Base-by-base conservation (phyloP, 2,113 vertebrate genomes). In the Mus musculus region DNA sequence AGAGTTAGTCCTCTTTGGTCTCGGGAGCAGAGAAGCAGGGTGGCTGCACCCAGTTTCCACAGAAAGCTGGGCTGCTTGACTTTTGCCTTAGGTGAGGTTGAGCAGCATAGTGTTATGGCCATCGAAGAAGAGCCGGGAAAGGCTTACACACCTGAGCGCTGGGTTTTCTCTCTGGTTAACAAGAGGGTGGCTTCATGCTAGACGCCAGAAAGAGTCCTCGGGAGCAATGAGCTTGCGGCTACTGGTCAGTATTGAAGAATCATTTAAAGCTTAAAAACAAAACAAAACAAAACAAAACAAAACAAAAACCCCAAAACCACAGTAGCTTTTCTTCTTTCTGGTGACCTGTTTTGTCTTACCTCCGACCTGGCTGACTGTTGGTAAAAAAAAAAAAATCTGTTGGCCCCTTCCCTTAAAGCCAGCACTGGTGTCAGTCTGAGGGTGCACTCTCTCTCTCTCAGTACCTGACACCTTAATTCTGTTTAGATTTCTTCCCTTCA, bases 61-160 rank as follows among this genome's bases (percentile, higher is more conserved):
- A 3, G 49, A 71, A 92, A 86, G 49, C 95, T 77, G 49, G 86
- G 91, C 93, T 95, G 89, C 88, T 97, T n/a, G 93, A 80, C 94
- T 98, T 90, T 72, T 28, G 81, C n/a, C 96, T 98, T 98, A 98
- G n/a, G 98, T 98, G 90, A 97, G 98, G 78, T 85, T 98, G 81
- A 97, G 61, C 77, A 98, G 92, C 59, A 91, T 93, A 33, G 97
- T 95, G 17, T 67, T 95, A 56, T 92, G 96, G 76, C 95, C 97
- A 77, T 92, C 78, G 93, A 75, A 93, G 86, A 78, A 16, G 36
- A 95, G 91, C 71, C 78, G 7, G 28, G n/a, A 94, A 54, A 97
- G 54, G 4, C 90, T 91, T 93, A 19, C 16, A 84, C 71, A 49
- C 0, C 80, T 94, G 49, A n/a, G 98, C 98, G 95, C 24, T 96